Conservation (phyloP, 2,113 vertebrate genomes). For the Clarias macrocephalus region DNA sequence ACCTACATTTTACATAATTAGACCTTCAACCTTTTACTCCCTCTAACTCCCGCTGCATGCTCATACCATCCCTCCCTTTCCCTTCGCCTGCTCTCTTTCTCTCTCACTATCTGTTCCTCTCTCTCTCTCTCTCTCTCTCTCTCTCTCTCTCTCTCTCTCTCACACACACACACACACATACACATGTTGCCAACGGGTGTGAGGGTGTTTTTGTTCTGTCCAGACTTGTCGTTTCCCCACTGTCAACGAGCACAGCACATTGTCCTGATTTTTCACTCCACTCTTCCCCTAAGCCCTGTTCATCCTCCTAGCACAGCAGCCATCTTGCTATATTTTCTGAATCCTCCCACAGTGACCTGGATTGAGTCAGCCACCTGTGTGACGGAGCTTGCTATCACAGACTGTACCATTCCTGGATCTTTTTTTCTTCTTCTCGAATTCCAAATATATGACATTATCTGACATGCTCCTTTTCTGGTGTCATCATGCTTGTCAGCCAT, state of each 20-base stretch:
- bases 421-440: neutral
- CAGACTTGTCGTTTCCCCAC: constrained; percentile 7
- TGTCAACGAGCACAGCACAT: constrained; percentile 13
- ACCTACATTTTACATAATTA: constrained; percentile 85
- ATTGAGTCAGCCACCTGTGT: constrained; percentile 49
- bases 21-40: constrained; percentile 76
- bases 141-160: constrained; percentile 18
- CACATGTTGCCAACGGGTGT: constrained; percentile 26
- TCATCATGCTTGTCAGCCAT: constrained; percentile 10
- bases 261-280: neutral
- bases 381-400: neutral
- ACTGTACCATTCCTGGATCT: neutral
- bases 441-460: constrained; percentile 18
- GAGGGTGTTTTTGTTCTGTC: constrained; percentile 28
- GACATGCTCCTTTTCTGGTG: constrained; percentile 9
- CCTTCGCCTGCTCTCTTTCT: constrained; percentile 25
- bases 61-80: constrained; percentile 40
- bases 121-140: constrained; percentile 33
- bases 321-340: constrained; percentile 32
- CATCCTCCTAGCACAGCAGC: constrained; percentile 28
- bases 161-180: constrained; percentile 8
- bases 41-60: constrained; percentile 61
- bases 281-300: constrained; percentile 20
- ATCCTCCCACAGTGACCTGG: constrained; percentile 39
- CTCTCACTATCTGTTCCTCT: constrained; percentile 18